Evolutionary conservation across 2,113 vertebrate genomes (phyloP).

Genomic region (Cephalophus harveyi): DNA sequence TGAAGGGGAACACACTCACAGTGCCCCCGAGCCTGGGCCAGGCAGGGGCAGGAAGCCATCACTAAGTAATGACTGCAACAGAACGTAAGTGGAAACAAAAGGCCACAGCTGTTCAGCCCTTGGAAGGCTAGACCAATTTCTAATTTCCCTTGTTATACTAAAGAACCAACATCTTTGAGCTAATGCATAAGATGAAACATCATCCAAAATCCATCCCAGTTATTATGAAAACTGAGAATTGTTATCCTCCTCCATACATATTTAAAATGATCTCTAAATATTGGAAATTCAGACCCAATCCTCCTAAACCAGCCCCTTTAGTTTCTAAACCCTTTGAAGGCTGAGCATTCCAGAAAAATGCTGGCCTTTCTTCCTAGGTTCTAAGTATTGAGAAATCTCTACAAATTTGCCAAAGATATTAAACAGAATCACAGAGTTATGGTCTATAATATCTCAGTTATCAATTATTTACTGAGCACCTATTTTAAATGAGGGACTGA

Average conservation of each 20-base stretch:
- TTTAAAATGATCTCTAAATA: neutral
- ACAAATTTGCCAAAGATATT: neutral
- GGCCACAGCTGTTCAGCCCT: neutral
- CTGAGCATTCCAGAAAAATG: neutral
- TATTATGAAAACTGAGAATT: slow-evolving; percentile 18
- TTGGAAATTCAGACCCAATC: neutral
- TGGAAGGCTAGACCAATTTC: neutral
- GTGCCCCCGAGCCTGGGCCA: neutral
- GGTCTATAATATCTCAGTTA: neutral
- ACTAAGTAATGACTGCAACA: neutral
- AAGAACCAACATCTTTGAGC: slow-evolving; percentile 14
- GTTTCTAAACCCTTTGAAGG: neutral
- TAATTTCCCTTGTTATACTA: slow-evolving; percentile 16
- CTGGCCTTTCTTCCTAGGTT: neutral
- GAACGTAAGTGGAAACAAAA: slow-evolving; percentile 19
- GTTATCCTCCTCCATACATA: neutral
- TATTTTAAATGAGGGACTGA: neutral
- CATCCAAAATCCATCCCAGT: neutral
- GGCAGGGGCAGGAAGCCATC: neutral
- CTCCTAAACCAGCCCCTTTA: neutral
- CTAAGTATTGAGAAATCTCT: neutral
- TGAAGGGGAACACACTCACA: neutral
- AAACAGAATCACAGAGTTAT: neutral
- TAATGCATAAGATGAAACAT: neutral
- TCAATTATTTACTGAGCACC: neutral